Conservation (phyloP, 2,888 invertebrate genomes). For the Drosophila kanekoi region DNA sequence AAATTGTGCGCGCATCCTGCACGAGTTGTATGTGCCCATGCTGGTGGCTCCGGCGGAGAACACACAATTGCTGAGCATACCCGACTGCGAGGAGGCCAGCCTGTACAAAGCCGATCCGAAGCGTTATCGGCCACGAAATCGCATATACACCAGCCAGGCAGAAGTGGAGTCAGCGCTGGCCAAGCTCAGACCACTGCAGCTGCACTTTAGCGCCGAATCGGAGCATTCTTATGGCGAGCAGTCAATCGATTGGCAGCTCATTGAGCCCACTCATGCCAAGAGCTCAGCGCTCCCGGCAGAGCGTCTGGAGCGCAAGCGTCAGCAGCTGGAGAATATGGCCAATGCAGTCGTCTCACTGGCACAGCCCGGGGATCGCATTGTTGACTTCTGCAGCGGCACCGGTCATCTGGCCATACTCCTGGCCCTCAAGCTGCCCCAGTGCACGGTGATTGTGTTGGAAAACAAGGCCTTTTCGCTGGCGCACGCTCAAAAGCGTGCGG, state of each 20-base stretch:
- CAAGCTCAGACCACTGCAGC: constrained; percentile 78
- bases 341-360: constrained; percentile 91
- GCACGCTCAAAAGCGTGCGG: constrained; percentile 90
- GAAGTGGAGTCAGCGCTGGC: constrained; percentile 88
- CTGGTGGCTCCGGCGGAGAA: constrained; percentile 38
- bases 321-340: constrained; percentile 94
- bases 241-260: constrained; percentile 88
- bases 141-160: constrained; percentile 91
- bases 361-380: constrained; percentile 89
- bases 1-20: constrained; percentile 70
- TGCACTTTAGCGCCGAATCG: constrained; percentile 75
- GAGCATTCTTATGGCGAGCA: constrained; percentile 63
- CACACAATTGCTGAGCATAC: constrained; percentile 63
- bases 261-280: constrained; percentile 90
- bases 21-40: constrained; percentile 64
- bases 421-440: constrained; percentile 91
- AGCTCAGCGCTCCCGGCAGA: constrained; percentile 92
- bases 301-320: constrained; percentile 91
- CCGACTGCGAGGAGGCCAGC: constrained; percentile 78
- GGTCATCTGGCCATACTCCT: constrained; percentile 96
- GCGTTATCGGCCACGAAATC: constrained; percentile 90
- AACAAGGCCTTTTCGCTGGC: constrained; percentile 95
- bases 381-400: constrained; percentile 97
- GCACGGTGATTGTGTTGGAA: constrained; percentile 93
- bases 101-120: constrained; percentile 90